Evolutionary conservation across 2,888 invertebrate species (phyloP).

Genomic region (Drosophila paramelanica): DNA sequence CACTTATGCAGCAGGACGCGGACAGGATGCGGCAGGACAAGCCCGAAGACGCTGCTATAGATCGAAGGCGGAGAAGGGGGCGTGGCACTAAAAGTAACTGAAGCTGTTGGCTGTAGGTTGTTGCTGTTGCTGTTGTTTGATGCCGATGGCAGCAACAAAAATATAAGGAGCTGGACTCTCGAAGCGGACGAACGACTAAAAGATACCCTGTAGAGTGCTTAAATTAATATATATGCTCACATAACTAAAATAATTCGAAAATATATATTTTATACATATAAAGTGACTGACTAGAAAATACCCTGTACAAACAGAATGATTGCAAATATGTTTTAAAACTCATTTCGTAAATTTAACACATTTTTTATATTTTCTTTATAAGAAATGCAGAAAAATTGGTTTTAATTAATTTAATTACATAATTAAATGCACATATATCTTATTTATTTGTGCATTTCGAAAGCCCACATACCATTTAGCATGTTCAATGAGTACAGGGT

Average conservation of each 20-base stretch:
- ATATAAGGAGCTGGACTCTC: constrained; percentile 1
- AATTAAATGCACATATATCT: no score
- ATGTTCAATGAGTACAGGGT: not conserved
- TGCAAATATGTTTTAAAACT: no score
- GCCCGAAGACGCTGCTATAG: constrained; percentile 30
- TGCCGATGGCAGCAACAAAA: constrained; percentile 26
- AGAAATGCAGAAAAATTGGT: no score
- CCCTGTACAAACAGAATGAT: no score
- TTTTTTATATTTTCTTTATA: no score
- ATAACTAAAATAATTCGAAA: not conserved
- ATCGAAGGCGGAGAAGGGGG: constrained; percentile 2
- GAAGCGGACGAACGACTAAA: not conserved
- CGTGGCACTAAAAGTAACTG: constrained; percentile 58
- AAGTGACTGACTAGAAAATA: no score
- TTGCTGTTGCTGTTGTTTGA: constrained; percentile 22
- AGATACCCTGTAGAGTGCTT: not conserved
- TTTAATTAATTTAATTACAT: no score
- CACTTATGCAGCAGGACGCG: constrained; percentile 57
- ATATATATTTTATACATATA: not conserved
- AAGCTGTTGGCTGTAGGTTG: constrained; percentile 45
- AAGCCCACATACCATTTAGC: not conserved
- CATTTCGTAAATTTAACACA: no score
- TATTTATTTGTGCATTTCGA: no score
- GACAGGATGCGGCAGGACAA: constrained; percentile 47
- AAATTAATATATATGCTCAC: not conserved